Percentiles rank a stretch among this genome's conserved stretches.
Evolutionary conservation across 2,797 vertebrate genomes (phyloP).

Genomic region (Pantherophis vulpinus): DNA sequence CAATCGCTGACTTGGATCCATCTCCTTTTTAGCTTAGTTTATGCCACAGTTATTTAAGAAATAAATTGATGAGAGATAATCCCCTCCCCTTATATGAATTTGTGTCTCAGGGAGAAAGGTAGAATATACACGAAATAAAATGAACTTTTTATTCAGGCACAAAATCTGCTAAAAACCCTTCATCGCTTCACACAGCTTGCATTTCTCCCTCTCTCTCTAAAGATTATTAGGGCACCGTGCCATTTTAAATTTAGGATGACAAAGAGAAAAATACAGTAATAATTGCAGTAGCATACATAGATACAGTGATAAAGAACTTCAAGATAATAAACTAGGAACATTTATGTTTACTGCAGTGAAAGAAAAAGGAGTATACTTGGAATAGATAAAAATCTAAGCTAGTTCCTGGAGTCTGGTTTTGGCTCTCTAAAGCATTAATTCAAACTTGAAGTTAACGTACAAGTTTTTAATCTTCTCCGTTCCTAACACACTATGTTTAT

Average conservation of each 20-base stretch:
- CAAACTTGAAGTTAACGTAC: slow-evolving; percentile 9
- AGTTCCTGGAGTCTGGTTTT: slow-evolving; percentile 37
- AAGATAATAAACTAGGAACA: slow-evolving; percentile 40
- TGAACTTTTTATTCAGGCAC: background rate
- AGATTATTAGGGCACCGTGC: background rate
- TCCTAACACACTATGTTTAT: slow-evolving; percentile 15
- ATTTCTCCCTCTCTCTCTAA: fast-evolving
- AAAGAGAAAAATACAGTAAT: slow-evolving; percentile 20
- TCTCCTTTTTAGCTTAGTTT: background rate
- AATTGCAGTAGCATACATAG: slow-evolving; percentile 7
- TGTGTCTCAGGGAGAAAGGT: background rate
- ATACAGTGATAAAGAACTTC: slow-evolving; percentile 24
- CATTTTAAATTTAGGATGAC: background rate
- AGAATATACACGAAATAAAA: background rate
- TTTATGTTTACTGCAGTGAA: slow-evolving; percentile 17
- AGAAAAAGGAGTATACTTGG: background rate
- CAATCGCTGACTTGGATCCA: background rate
- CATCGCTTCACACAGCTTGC: background rate
- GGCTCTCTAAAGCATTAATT: slow-evolving; percentile 42
- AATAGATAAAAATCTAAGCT: slow-evolving; percentile 33
- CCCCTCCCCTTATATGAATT: background rate
- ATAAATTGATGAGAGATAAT: background rate
- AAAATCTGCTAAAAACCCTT: background rate
- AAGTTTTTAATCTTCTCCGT: slow-evolving; percentile 16
- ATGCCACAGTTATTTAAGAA: background rate